phyloP scores from a whole-genome alignment of 1,140 invertebrate species.

The Lethrus apterus region DNA sequence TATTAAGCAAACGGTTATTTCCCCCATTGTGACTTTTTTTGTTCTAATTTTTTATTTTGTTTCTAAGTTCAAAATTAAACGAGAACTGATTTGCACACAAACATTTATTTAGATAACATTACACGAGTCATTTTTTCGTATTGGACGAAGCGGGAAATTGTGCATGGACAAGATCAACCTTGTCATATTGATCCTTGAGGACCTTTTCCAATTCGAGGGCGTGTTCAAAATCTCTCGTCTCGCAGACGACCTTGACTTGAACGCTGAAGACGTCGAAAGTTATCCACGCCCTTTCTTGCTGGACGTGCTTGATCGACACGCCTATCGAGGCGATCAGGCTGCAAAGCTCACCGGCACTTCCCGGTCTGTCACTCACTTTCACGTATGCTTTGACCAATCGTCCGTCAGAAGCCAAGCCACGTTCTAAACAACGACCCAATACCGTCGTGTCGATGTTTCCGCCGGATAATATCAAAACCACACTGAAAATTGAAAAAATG shows the following conservation, averaged over 20 bases:
- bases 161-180: constrained; percentile 2
- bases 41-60: too few species aligned
- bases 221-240: constrained; percentile 17
- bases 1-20: too few species aligned
- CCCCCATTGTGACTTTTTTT: too few species aligned
- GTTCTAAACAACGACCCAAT: constrained; percentile 57
- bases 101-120: too few species aligned
- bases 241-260: constrained; percentile 23
- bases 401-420: constrained; percentile 63
- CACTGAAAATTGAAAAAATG: too few species aligned
- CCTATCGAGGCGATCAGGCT: constrained; percentile 46
- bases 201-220: constrained; percentile 9
- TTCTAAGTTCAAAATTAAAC: too few species aligned
- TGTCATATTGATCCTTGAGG: neutral
- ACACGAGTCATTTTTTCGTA: too few species aligned
- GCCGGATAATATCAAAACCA: constrained; percentile 60
- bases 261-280: constrained; percentile 53
- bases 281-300: constrained; percentile 61
- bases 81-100: too few species aligned
- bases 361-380: constrained; percentile 53
- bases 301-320: constrained; percentile 58
- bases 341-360: constrained; percentile 54
- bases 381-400: constrained; percentile 61
- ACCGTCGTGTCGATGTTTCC: constrained; percentile 68
- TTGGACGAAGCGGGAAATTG: constrained; percentile 7